Evolutionary conservation across 2,888 invertebrate species (phyloP), one percentile per base, ranked within the genome.

Genomic region (Lithophane semibrunnea): DNA sequence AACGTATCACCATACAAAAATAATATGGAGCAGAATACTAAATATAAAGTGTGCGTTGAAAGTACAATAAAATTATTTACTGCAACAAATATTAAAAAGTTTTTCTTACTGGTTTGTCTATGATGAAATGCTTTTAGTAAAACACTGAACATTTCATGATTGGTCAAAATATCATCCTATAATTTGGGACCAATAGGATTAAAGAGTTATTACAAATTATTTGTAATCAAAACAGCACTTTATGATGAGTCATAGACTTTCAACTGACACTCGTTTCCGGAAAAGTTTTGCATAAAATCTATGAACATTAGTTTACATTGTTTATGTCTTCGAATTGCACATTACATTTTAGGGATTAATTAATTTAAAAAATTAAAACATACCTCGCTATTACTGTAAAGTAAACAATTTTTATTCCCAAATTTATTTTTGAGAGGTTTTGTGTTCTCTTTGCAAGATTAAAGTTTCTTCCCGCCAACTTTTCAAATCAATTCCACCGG

Each of bases 211-310:
- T 56, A 61, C 0, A n/a, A 68, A 52, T 67, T 82, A 84, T 86
- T 85, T 88, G 91, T 90, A 92, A 92, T 87, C 76, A 91, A 94
- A 92, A 94, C 83, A 92, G 86, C 86, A 93, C 86, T 90, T 90
- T 90, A 79, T 88, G 94, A 94, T 96, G 96, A 96, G 95, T 96
- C 96, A 96, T 95, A 95, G 94, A 95, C 94, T 94, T 93, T 93
- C 89, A 92, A 91, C 85, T 95, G 96, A 96, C 96, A 96, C 96
- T 95, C 95, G 95, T 96, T 96, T 96, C 96, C 96, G 96, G 96
- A 93, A 93, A 94, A 94, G 92, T 94, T 92, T 92, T 92, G 84
- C 87, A 89, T 91, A 88, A 89, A 92, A 93, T 94, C 93, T 95
- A 94, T 95, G 94, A 87, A 89, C 86, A 82, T 83, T 61, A 65